Evolutionary conservation across 2,888 invertebrate species (phyloP).

Genomic region (Drosophila buzzatii): DNA sequence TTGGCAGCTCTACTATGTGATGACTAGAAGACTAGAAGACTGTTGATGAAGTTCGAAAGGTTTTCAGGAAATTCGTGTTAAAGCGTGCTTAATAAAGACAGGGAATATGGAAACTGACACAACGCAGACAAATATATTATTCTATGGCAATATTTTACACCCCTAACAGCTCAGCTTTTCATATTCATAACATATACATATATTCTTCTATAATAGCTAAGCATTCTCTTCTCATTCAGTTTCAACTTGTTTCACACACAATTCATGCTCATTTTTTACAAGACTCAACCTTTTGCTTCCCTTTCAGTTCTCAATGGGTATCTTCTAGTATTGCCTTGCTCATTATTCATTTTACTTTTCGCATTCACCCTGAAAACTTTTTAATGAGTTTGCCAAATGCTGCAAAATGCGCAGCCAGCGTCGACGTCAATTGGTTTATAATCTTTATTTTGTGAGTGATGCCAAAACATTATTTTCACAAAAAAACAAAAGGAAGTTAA

Average conservation of each 20-base stretch:
- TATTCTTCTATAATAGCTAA: too few relatives aligned
- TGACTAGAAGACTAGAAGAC: too few relatives aligned
- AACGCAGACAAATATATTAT: too few relatives aligned
- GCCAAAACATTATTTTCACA: slow-evolving; percentile 14
- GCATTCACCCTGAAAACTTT: slow-evolving; percentile 62
- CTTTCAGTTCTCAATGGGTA: neutral
- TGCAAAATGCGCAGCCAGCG: slow-evolving; percentile 43
- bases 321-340: neutral
- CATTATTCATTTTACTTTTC: slow-evolving; percentile 14
- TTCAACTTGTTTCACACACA: neutral
- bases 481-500: neutral
- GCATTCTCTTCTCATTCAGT: neutral
- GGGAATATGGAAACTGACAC: too few relatives aligned
- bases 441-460: slow-evolving; percentile 30
- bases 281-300: neutral
- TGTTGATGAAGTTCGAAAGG: too few relatives aligned
- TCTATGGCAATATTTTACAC: too few relatives aligned
- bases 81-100: too few relatives aligned
- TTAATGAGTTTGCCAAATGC: slow-evolving; percentile 82
- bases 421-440: slow-evolving; percentile 35
- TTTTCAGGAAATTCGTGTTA: too few relatives aligned
- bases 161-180: too few relatives aligned
- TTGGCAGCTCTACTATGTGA: too few relatives aligned
- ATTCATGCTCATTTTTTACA: neutral
- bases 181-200: too few relatives aligned